A percentile compares a stretch with the other conserved stretches of the same genome.
Evolutionary conservation across 2,113 vertebrate species (phyloP).

Genomic region (Okapia johnstoni): DNA sequence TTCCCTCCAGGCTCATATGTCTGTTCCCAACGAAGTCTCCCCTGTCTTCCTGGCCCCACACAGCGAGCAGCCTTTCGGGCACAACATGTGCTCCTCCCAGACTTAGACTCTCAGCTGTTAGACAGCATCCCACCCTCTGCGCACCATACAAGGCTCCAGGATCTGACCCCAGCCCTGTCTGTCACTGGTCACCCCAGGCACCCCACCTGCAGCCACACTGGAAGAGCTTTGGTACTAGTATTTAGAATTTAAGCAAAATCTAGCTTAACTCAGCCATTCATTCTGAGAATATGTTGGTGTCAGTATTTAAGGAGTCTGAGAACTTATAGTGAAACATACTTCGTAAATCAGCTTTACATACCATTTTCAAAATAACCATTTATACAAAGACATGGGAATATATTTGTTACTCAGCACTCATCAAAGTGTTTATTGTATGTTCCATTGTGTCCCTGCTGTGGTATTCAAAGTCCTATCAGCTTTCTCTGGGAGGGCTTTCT

Average conservation of each 20-base stretch:
- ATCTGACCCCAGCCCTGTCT: background rate
- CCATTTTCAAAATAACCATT: background rate
- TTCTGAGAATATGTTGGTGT: background rate
- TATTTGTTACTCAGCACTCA: background rate
- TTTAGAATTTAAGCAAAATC: background rate
- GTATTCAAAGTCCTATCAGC: background rate
- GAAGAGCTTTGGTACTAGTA: background rate
- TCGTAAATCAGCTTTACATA: background rate
- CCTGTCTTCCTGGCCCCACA: background rate
- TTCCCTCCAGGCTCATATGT: background rate
- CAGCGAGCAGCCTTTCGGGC: background rate
- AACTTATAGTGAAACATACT: background rate
- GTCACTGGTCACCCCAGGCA: background rate
- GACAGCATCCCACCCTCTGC: too few species aligned
- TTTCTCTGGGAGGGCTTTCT: background rate
- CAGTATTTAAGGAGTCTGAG: background rate
- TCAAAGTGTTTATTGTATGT: background rate
- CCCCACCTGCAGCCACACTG: background rate
- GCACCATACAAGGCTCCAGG: background rate
- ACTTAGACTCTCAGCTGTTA: background rate
- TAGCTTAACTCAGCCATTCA: background rate
- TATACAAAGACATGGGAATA: background rate
- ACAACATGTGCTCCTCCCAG: background rate
- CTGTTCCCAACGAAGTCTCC: background rate
- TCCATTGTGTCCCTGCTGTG: background rate